Evolutionary conservation across 2,888 invertebrate species (phyloP).

Genomic region (Phortica magna): DNA sequence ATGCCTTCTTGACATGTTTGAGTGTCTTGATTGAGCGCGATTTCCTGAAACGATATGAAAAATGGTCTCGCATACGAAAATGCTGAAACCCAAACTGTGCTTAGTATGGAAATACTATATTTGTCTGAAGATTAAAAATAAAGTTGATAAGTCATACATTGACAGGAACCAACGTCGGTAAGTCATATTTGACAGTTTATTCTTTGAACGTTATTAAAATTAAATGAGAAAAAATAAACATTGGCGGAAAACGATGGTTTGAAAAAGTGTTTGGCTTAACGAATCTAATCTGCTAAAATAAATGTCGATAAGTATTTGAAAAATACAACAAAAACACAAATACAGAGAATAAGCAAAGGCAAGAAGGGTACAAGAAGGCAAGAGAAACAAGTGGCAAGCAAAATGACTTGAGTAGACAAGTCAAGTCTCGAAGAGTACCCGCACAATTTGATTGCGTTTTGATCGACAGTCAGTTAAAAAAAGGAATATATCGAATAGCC

Average conservation of each 20-base stretch:
- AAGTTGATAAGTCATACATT: background rate
- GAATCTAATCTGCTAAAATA: background rate
- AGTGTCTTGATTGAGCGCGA: conserved; percentile 15
- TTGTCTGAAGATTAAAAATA: background rate
- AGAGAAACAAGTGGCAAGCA: background rate
- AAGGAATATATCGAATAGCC: background rate
- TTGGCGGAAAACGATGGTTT: too few relatives aligned
- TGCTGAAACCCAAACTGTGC: conserved; percentile 14
- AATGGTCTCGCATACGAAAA: background rate
- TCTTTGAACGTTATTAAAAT: too few relatives aligned
- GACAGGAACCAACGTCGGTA: background rate
- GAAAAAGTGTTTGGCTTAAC: background rate
- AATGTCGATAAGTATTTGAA: background rate
- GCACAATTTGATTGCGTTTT: conserved; percentile 71
- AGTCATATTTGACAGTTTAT: background rate
- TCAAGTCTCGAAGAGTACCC: conserved; percentile 43
- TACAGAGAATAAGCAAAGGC: conserved; percentile 23
- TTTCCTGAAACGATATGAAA: conserved; percentile 32
- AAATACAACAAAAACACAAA: background rate
- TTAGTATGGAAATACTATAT: background rate
- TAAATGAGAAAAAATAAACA: too few relatives aligned
- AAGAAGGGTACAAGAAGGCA: conserved; percentile 23
- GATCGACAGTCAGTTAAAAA: conserved; percentile 56
- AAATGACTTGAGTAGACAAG: background rate
- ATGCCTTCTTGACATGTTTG: conserved; percentile 7